Base-by-base conservation (phyloP, 1,140 invertebrate genomes). In the Bathynomus jamesi region DNA sequence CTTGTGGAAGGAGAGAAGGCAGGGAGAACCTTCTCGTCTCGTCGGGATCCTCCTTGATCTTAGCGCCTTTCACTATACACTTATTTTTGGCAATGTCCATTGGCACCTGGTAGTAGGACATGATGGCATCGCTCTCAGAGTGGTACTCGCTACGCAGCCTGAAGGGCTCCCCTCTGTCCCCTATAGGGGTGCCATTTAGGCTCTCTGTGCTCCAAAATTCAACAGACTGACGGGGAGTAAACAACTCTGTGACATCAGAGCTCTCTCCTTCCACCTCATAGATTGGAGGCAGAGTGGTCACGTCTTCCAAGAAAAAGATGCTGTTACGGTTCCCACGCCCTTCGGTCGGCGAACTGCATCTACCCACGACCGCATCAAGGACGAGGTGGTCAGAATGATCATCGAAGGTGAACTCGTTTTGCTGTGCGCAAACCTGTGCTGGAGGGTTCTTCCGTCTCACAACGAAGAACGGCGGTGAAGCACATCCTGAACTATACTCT, bases 241-340 rank as follows among this genome's bases (percentile, higher is more conserved):
- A 61, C 28, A 74, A 66, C 60, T 76, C 71, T 27, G 71, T 72
- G 5, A 76, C 64, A 28, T 70, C 75, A 4, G 63, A 70, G 4
- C 65, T 68, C 27, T 76, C 75, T 13, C 75, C 66, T 61, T 76
- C 75, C 21, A 73, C 29, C 65, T 76, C 75, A 66, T 76, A 76
- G 28, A 76, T 76, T 21, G 75, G 75, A 31, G 75, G 75, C 3
- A 76, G 61, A 21, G 75, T 76, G 21, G 66, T 61, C 28, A 70
- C 60, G n/a, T 76, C 71, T 21, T 70, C 71, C 25, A 60, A 69
- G 30, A 3, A 53, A 21, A 21, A 17, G 5, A 17, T 53, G 21
- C 40, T 53, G 21, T 53, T 53, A 21, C 40, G 40, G 21, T 53
- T 53, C 21, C 21, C 21, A 53, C 13, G 21, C 11, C 21, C 21